Conservation (phyloP, 2,888 invertebrate species). For the Caenorhabditis imperialis region DNA sequence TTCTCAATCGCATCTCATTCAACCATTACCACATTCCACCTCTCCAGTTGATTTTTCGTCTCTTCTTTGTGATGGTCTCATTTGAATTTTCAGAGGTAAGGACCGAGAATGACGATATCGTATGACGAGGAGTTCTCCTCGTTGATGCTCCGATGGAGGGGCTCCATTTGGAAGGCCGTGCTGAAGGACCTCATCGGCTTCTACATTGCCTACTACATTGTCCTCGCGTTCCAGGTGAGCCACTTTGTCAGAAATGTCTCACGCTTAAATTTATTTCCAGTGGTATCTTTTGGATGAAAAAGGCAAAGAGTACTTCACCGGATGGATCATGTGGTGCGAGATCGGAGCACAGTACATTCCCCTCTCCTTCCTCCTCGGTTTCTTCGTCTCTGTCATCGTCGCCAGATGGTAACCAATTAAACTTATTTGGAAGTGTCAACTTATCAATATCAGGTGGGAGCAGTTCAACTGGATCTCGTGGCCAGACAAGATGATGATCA, state of each 20-base stretch:
- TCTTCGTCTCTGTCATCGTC: slow-evolving; percentile 78
- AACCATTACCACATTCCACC: neutral
- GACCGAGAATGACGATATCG: slow-evolving; percentile 71
- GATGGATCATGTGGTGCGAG: slow-evolving; percentile 77
- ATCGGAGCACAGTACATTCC: slow-evolving; percentile 77
- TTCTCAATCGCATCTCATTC: no score
- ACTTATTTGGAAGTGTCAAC: neutral
- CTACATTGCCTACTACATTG: slow-evolving; percentile 76
- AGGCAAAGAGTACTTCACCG: slow-evolving; percentile 78
- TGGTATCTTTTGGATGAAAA: slow-evolving; percentile 77
- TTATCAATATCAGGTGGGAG: slow-evolving; percentile 75
- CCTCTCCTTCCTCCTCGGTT: slow-evolving; percentile 77
- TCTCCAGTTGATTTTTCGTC: neutral
- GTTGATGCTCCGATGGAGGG: slow-evolving; percentile 77
- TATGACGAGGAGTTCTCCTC: slow-evolving; percentile 77
- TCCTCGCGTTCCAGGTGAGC: slow-evolving; percentile 72
- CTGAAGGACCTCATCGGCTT: slow-evolving; percentile 77
- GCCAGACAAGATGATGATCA: slow-evolving; percentile 78
- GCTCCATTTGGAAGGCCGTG: slow-evolving; percentile 77
- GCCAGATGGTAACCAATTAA: slow-evolving; percentile 70
- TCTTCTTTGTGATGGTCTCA: neutral
- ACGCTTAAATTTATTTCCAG: slow-evolving; percentile 58
- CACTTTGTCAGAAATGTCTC: no score
- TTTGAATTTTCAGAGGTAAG: neutral
- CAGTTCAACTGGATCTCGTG: slow-evolving; percentile 78